These are phyloP conservation scores for Cebidichthys violaceus DNA, from an alignment of 2,113 vertebrate genomes.

Conservation along the genomic window DNA sequence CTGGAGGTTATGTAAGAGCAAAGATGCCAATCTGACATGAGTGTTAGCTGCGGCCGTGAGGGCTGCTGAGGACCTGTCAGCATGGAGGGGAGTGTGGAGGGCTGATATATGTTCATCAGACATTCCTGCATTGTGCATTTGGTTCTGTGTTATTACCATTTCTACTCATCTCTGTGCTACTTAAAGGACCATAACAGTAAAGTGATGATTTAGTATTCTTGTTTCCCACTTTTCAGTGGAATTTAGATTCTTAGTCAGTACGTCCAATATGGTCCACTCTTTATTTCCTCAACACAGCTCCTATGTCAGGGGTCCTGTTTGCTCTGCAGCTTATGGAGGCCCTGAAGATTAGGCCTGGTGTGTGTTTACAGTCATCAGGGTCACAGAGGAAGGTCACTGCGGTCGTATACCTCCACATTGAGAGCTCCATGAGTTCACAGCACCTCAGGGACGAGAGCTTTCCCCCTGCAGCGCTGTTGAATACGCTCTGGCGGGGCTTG, in stretches of 20 bases:
- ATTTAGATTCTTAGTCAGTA: conserved; percentile 2
- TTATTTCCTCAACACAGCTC: conserved; percentile 43
- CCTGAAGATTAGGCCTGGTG: conserved; percentile 32
- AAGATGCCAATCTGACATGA: conserved; percentile 47
- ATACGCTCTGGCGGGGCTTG: conserved; percentile 55
- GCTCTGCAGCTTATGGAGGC: conserved; percentile 31
- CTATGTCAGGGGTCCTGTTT: conserved; percentile 62
- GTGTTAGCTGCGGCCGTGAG: conserved; percentile 25
- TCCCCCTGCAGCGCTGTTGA: conserved; percentile 13
- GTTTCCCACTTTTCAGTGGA: not conserved
- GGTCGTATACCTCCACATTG: not conserved
- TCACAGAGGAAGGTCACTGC: conserved; percentile 29
- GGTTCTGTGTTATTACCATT: not conserved
- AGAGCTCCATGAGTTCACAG: not conserved
- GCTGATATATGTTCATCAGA: not conserved
- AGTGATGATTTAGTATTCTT: not conserved
- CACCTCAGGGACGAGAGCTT: conserved; percentile 22
- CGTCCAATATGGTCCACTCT: conserved; percentile 22
- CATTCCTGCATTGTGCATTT: not conserved
- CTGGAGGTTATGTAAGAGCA: conserved; percentile 63
- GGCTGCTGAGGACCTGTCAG: conserved; percentile 48
- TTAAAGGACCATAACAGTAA: not conserved
- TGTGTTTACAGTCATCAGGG: conserved; percentile 46
- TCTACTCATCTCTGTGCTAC: not conserved
- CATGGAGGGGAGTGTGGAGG: not conserved